These are phyloP conservation scores for Eulithis prunata DNA, from an alignment of 2,888 invertebrate genomes.

Conservation along the genomic window DNA sequence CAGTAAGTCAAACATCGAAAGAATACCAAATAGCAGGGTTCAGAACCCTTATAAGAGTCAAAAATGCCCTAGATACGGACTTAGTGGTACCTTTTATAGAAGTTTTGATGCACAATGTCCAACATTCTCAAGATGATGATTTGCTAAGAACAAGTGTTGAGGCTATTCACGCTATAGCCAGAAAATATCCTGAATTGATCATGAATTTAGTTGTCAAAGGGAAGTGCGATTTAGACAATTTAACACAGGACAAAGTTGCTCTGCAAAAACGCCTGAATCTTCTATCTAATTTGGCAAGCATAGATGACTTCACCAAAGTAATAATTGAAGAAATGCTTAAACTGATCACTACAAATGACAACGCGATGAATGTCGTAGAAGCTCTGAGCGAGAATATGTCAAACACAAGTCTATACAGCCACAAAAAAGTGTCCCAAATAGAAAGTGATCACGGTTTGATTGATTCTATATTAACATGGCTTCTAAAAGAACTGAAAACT, in stretches of 20 bases:
- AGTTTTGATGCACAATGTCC: conserved; percentile 77
- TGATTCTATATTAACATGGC: conserved; percentile 68
- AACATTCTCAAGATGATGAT: conserved; percentile 69
- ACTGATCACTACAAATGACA: conserved; percentile 55
- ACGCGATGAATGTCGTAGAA: conserved; percentile 63
- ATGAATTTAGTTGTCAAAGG: conserved; percentile 79
- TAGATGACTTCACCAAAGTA: conserved; percentile 76
- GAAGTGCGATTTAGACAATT: conserved; percentile 68
- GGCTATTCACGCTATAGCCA: conserved; percentile 81
- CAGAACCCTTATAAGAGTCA: conserved; percentile 77
- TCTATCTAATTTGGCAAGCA: conserved; percentile 73
- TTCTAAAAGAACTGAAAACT: conserved; percentile 59
- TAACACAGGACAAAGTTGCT: conserved; percentile 58
- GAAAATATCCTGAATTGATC: conserved; percentile 79
- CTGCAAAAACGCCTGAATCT: conserved; percentile 72
- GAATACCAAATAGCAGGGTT: conserved; percentile 81
- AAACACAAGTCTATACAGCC: conserved; percentile 60
- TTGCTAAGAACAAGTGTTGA: conserved; percentile 73
- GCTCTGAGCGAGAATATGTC: conserved; percentile 67
- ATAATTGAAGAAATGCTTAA: conserved; percentile 75
- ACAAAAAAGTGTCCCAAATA: conserved; percentile 68
- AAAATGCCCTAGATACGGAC: conserved; percentile 68
- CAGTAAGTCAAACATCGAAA: conserved; percentile 68
- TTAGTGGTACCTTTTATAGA: conserved; percentile 81
- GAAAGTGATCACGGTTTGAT: conserved; percentile 75